These are phyloP conservation scores for Limonius californicus DNA, from an alignment of 1,140 invertebrate species.

Conservation along the genomic window DNA sequence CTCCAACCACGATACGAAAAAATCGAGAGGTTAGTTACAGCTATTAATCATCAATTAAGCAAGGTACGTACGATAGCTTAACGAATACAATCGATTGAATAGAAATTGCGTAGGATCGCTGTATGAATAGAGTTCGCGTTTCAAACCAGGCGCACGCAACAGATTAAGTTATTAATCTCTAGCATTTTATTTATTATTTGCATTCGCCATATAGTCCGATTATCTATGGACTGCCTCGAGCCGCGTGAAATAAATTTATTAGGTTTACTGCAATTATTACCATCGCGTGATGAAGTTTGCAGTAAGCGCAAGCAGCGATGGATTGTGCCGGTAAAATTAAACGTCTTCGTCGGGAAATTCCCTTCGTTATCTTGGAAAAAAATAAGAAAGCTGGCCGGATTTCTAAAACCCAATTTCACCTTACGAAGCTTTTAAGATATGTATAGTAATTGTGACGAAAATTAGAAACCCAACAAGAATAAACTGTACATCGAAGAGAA, in stretches of 20 bases:
- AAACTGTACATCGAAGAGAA: too few species aligned
- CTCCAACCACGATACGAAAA: not conserved
- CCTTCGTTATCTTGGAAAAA: too few species aligned
- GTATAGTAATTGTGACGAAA: too few species aligned
- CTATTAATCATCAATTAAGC: conserved; percentile 3
- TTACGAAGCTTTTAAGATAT: too few species aligned
- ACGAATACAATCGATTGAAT: conserved; percentile 1
- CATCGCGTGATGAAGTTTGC: too few species aligned
- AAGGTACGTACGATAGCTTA: not conserved
- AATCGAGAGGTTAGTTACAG: not conserved
- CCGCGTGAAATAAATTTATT: conserved; percentile 1
- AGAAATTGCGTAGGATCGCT: not conserved
- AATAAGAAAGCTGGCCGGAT: too few species aligned
- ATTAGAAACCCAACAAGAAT: too few species aligned
- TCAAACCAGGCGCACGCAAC: not conserved
- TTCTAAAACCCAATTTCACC: too few species aligned
- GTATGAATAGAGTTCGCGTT: not conserved
- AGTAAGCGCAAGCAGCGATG: too few species aligned
- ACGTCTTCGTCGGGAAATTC: too few species aligned
- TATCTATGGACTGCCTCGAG: conserved; percentile 1
- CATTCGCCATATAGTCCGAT: conserved; percentile 1
- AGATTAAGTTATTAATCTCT: conserved; percentile 8
- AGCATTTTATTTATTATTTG: not conserved
- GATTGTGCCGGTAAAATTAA: too few species aligned
- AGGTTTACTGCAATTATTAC: too few species aligned